Percentiles rank a stretch among this genome's conserved stretches.
Conservation (phyloP, 2,797 vertebrate species). For the Zalophus californianus region DNA sequence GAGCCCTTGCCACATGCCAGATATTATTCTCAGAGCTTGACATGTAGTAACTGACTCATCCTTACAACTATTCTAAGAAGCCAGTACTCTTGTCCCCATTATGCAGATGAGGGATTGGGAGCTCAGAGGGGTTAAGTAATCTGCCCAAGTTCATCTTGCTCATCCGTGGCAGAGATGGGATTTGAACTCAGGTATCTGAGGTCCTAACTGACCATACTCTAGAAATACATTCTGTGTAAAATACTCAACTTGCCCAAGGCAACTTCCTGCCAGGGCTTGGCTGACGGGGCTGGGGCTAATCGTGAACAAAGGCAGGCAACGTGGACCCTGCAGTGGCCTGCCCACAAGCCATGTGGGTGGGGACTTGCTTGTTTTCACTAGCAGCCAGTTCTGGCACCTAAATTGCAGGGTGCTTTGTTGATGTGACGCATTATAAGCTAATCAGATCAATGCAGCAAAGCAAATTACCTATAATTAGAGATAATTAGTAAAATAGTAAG, state of each 20-base stretch:
- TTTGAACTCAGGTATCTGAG: not conserved
- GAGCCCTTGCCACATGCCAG: not conserved
- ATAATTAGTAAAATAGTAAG: slow-evolving; percentile 71
- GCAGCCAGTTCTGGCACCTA: slow-evolving; percentile 12
- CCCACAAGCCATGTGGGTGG: not conserved
- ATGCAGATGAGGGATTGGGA: not conserved
- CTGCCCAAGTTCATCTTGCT: not conserved
- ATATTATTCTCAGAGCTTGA: not conserved
- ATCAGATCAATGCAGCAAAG: slow-evolving; percentile 77
- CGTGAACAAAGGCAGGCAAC: not conserved
- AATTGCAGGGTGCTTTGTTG: slow-evolving; percentile 70
- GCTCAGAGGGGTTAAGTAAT: not conserved
- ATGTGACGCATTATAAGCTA: slow-evolving; percentile 70
- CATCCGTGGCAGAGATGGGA: not conserved
- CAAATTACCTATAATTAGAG: slow-evolving; percentile 81
- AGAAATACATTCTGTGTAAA: not conserved
- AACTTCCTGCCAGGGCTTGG: not conserved
- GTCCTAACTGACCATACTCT: not conserved
- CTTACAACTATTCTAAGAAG: not conserved
- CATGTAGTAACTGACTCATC: not conserved
- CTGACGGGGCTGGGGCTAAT: not conserved
- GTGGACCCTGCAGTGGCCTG: not conserved
- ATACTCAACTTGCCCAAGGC: not conserved
- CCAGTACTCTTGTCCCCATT: rapidly evolving
- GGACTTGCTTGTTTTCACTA: not conserved